A percentile compares a stretch with the other conserved stretches of the same genome.
Evolutionary conservation across 1,140 invertebrate species (phyloP).

Genomic region (Sitodiplosis mosellana): DNA sequence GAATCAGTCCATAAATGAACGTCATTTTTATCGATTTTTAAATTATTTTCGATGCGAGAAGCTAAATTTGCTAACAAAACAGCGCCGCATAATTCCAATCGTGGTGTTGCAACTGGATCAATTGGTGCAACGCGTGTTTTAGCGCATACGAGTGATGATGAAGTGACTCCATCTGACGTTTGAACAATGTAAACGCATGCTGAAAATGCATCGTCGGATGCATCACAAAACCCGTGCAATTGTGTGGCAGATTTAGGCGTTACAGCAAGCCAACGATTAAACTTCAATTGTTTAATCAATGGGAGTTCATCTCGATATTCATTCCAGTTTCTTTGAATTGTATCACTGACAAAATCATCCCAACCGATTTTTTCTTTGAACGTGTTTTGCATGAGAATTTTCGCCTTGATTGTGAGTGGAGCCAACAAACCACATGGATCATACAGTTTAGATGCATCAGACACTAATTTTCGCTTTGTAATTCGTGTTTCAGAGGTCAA

Average conservation of each 20-base stretch:
- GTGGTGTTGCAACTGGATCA: no score
- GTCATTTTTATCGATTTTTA: no score
- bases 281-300: neutral
- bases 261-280: neutral
- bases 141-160: no score
- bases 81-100: no score
- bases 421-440: slow-evolving; percentile 19
- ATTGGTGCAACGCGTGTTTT: no score
- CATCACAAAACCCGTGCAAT: slow-evolving; percentile 17
- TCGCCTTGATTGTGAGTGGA: slow-evolving; percentile 13
- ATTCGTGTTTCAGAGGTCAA: neutral
- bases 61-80: no score
- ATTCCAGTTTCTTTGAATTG: slow-evolving; percentile 11
- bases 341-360: slow-evolving; percentile 12
- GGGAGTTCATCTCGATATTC: slow-evolving; percentile 8
- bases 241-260: slow-evolving; percentile 2
- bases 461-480: neutral
- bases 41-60: no score
- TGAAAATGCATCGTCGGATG: slow-evolving; percentile 13
- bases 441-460: no score
- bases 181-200: slow-evolving; percentile 12
- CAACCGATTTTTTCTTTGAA: slow-evolving; percentile 15
- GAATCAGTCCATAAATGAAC: no score
- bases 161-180: no score
- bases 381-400: slow-evolving; percentile 18